Conservation (phyloP, 1,140 invertebrate species). For the Orius laevigatus region DNA sequence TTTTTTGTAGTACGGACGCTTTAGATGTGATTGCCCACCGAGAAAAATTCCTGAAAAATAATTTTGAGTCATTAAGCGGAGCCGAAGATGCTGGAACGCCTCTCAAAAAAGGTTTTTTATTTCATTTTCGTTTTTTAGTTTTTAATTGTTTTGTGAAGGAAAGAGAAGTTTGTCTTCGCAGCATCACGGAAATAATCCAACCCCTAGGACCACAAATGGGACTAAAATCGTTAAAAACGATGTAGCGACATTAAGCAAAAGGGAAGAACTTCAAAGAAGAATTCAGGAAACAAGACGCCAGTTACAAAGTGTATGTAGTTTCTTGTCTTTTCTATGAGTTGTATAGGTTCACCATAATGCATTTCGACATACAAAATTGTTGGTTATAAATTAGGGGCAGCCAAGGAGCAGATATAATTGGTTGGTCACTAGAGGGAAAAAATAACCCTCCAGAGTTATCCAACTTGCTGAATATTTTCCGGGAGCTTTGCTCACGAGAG, state of each 20-base stretch:
- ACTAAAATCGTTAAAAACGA: constrained; percentile 37
- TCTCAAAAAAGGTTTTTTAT: constrained; percentile 14
- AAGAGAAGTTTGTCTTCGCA: constrained; percentile 23
- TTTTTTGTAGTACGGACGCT: constrained; percentile 46
- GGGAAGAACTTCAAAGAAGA: constrained; percentile 66
- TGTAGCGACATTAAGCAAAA: constrained; percentile 47
- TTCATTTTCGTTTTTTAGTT: neutral
- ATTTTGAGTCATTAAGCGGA: constrained; percentile 57
- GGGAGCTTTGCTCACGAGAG: too few species aligned
- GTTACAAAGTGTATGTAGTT: constrained; percentile 62
- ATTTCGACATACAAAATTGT: neutral
- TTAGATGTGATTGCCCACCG: constrained; percentile 48
- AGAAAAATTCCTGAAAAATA: constrained; percentile 59
- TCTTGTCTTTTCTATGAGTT: constrained; percentile 5
- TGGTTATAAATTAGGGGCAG: neutral
- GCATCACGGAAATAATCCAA: constrained; percentile 22
- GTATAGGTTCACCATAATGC: too few species aligned
- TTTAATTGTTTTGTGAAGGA: constrained; percentile 12
- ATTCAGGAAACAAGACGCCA: constrained; percentile 76
- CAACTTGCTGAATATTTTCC: too few species aligned
- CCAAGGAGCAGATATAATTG: neutral
- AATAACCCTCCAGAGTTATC: too few species aligned
- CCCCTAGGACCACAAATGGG: constrained; percentile 26
- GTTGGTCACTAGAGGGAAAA: too few species aligned
- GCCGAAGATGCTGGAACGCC: constrained; percentile 31